phyloP scores from a whole-genome alignment of 1,140 invertebrate species.

The Mercenaria mercenaria region DNA sequence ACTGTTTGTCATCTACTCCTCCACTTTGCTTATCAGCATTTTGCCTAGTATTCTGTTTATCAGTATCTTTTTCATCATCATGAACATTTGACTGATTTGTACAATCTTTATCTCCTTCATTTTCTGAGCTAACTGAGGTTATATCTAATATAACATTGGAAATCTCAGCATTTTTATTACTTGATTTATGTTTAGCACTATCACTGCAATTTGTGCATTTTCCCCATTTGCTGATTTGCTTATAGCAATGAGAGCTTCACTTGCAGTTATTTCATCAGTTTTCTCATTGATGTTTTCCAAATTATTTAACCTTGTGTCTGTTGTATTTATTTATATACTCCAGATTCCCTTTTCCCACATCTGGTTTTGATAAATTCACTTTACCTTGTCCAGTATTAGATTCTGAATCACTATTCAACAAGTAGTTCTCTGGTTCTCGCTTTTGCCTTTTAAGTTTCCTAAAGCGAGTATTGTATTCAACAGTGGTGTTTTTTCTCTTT shows the following conservation, averaged over 20 bases:
- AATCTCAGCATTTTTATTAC: no score
- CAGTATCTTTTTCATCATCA: no score
- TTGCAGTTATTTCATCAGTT: constrained; percentile 18
- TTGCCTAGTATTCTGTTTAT: no score
- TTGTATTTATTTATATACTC: not conserved
- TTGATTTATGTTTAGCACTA: no score
- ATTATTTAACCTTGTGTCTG: not conserved
- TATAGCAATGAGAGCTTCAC: constrained; percentile 20
- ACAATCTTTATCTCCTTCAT: not conserved
- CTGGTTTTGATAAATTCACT: not conserved
- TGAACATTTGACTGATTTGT: not conserved
- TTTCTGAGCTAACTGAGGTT: not conserved
- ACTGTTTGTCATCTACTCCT: not conserved
- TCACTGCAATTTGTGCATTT: no score
- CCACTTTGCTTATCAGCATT: not conserved
- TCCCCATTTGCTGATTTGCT: not conserved
- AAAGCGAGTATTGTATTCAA: not conserved
- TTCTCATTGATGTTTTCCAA: not conserved
- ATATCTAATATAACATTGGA: no score
- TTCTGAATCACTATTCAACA: no score
- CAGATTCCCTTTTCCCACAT: not conserved
- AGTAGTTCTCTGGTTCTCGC: not conserved
- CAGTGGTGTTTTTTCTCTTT: not conserved
- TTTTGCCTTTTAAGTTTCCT: not conserved
- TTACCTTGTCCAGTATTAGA: not conserved